Base-by-base conservation (phyloP, 2,797 vertebrate genomes). In the Cebuella pygmaea region DNA sequence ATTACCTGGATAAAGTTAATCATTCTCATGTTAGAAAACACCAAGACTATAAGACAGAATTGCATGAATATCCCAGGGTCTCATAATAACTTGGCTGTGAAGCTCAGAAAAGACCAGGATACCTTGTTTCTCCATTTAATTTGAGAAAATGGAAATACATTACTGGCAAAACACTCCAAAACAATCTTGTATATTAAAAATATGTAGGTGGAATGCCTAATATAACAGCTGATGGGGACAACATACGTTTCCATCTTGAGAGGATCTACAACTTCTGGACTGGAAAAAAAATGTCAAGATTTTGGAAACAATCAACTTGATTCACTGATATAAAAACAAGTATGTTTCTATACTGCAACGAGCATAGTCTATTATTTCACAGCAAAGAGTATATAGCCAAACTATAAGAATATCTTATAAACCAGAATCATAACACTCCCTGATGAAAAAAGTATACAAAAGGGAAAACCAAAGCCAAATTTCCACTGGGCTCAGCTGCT, bases 61-160 rank as follows among this genome's bases (percentile, higher is more conserved):
- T 64, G 22, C 8, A 74, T 11, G 17, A 87, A 76, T 10, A 87
- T 67, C 33, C n/a, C 39, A 92, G 55, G 10, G 27, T 74, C 86
- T 87, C 92, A 80, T n/a, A 64, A 75, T 27, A 95, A 72, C n/a
- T 12, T 74, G 52, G 41, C 26, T 84, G 8, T 48, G 55, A 93
- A 93, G 8, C 33, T 93, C 41, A 92, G 67, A 81, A 80, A 91
- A 94, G 85, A 91, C 7, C 50, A 24, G 3, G 36, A 52, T 46
- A 78, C 9, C 33, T 36, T 52, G 46, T 84, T 92, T 93, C 57
- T 87, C 64, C 39, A 70, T 72, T 39, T 92, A 50, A 93, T 72
- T 39, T 92, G 55, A 94, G 67, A 72, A 93, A 96, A 84, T 22
- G 82, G 13, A 93, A 90, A 81, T 33, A 78, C 1, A 75, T n/a